Conservation (phyloP, 2,113 vertebrate genomes). For the Marcusenius ussheri region DNA sequence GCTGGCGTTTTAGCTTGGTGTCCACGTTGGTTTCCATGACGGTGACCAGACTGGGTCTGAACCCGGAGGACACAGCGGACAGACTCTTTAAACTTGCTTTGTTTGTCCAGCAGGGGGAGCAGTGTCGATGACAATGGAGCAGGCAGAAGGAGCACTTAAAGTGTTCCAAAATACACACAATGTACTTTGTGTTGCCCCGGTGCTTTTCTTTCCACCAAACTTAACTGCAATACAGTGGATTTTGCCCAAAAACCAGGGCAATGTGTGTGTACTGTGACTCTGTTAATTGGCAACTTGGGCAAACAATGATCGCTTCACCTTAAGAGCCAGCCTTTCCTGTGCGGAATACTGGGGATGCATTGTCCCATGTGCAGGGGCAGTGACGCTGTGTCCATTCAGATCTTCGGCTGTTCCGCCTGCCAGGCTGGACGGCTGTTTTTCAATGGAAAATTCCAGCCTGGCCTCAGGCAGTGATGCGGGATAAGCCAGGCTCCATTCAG, state of each 20-base stretch:
- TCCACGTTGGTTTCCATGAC: not conserved
- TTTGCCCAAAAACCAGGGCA: not conserved
- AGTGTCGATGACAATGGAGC: not conserved
- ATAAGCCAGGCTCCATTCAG: accelerated
- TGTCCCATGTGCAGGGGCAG: not conserved
- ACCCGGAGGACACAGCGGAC: not conserved
- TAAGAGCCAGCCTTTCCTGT: not conserved
- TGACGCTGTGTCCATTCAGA: not conserved
- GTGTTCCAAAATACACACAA: not conserved
- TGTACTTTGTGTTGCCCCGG: not conserved
- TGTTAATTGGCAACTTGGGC: not conserved
- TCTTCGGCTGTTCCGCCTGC: no score
- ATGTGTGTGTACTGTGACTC: not conserved
- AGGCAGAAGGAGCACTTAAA: not conserved
- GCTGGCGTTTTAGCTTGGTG: not conserved
- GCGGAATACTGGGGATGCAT: not conserved
- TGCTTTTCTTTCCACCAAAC: not conserved
- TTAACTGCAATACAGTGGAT: not conserved
- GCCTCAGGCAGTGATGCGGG: not conserved
- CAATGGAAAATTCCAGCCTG: not conserved
- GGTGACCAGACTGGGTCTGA: not conserved
- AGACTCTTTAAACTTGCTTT: not conserved
- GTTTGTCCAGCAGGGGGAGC: not conserved
- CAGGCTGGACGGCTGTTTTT: not conserved
- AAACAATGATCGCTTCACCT: not conserved